Evolutionary conservation across 2,797 vertebrate species (phyloP).

Genomic region (Spinus olivaceus): DNA sequence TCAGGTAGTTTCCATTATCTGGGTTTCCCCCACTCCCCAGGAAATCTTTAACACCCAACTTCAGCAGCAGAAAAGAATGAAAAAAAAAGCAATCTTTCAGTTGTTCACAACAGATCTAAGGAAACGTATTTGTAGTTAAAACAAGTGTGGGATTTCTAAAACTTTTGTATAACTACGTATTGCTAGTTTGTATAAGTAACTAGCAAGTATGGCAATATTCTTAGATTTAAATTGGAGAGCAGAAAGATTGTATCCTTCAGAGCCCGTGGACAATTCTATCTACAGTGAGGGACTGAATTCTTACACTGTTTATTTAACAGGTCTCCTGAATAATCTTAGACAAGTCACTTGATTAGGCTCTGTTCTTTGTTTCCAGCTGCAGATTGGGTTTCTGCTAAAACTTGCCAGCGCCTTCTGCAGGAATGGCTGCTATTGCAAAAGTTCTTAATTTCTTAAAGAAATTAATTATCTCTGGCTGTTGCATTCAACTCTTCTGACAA

Average conservation of each 20-base stretch:
- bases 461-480: background rate
- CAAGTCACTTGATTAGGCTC: background rate
- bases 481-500: background rate
- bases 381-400: slow-evolving; percentile 8
- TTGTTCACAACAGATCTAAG: background rate
- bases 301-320: background rate
- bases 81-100: background rate
- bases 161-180: background rate
- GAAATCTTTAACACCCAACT: background rate
- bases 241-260: background rate
- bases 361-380: slow-evolving; percentile 9
- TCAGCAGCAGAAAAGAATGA: background rate
- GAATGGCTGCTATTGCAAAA: background rate
- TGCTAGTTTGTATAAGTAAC: background rate
- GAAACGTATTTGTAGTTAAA: background rate
- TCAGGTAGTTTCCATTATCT: background rate
- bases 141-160: background rate
- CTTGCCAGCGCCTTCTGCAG: background rate
- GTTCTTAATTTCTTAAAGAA: background rate
- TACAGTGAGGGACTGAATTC: background rate
- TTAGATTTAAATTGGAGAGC: background rate
- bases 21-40: background rate
- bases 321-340: slow-evolving; percentile 1
- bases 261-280: background rate
- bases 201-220: background rate